Evolutionary conservation across 2,113 vertebrate genomes (phyloP), one percentile per base, ranked within the genome.

Genomic region (Callionymus lyra): DNA sequence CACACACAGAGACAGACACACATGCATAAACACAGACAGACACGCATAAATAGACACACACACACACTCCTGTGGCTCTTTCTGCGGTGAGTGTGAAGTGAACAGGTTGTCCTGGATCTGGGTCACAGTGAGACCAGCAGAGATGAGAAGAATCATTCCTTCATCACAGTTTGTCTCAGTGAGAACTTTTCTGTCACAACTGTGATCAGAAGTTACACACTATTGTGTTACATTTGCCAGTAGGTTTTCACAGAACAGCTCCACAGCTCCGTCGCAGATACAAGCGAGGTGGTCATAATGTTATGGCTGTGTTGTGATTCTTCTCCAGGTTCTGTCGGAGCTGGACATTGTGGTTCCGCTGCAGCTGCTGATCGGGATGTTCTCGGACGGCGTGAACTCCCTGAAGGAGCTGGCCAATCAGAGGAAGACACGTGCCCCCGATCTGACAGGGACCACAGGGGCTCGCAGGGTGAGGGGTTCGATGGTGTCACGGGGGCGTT

Each of bases 371-470:
- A 97, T 97, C 50, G 89, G 91, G 72, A 98, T 99, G 95, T 99
- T 99, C 83, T 99, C 92, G 48, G 95, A 99, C 81, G 95, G 95
- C 39, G 95, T 99, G 61, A 97, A 99, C 86, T 99, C 95, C 50
- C 79, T 98, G 34, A 98, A 97, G 78, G 95, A 99, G 57, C 82
- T 98, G 76, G 91, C 93, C 70, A 95, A 93, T 86, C 94, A 99
- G 82, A 90, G 87, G 69, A 96, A 94, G 74, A 86, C 89, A 1
- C 87, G 88, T 38, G 84, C 76, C 47, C 84, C 75, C 48, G 93
- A 96, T 67, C 64, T 93, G 55, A 75, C 87, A 0, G 89, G 89
- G 65, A 94, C 82, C 76, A 68, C 85, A 45, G 88, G 88, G 50
- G 66, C 89, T 65, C 88, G 93, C 63, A 90, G 94, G 91, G 95